A percentile compares a stretch with the other conserved stretches of the same genome.
Evolutionary conservation across 2,797 vertebrate species (phyloP).

Genomic region (Xenops minutus): DNA sequence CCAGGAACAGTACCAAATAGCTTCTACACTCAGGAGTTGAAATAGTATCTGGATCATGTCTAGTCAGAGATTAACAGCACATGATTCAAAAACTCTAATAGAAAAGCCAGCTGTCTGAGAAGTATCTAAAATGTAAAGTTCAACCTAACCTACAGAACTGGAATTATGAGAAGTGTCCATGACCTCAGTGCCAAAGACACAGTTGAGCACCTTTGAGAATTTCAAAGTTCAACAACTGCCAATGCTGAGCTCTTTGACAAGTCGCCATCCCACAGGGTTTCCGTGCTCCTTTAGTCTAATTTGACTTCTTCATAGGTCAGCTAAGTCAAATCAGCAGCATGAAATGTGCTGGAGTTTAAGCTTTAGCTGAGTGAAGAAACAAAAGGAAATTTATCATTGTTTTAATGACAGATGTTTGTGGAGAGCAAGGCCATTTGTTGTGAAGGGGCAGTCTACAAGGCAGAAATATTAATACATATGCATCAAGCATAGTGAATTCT

Average conservation of each 20-base stretch:
- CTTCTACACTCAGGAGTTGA: background rate
- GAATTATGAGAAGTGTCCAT: background rate
- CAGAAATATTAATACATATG: background rate
- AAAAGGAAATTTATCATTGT: background rate
- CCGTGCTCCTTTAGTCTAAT: background rate
- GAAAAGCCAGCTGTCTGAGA: background rate
- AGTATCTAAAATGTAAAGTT: background rate
- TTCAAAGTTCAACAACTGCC: background rate
- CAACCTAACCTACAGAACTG: background rate
- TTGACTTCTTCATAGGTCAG: background rate
- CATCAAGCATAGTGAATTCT: background rate
- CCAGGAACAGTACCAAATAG: background rate
- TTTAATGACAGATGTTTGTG: background rate
- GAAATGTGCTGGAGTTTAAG: background rate
- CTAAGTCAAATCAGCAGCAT: background rate
- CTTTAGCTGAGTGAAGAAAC: background rate
- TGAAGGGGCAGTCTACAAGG: background rate
- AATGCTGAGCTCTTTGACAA: background rate
- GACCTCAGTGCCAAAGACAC: background rate
- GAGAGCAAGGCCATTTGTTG: background rate
- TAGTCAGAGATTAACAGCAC: background rate
- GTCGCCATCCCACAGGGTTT: background rate
- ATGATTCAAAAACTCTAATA: background rate
- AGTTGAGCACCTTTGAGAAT: background rate
- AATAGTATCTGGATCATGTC: background rate